A percentile compares a stretch with the other conserved stretches of the same genome.
Conservation (phyloP, 2,888 invertebrate species). For the Drosophila quasianomalipes region DNA sequence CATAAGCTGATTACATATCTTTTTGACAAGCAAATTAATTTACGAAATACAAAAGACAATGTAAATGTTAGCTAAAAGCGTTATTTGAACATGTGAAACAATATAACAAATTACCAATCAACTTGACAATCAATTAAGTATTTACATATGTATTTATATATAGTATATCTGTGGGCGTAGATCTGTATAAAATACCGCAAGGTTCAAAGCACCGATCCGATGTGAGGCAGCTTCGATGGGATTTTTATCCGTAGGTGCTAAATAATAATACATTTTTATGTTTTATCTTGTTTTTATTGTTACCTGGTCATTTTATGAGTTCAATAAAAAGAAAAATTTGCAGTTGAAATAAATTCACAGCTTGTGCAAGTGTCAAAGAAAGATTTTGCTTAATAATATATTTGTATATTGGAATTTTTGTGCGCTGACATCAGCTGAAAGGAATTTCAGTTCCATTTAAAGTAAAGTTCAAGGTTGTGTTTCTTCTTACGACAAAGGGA, state of each 20-base stretch:
- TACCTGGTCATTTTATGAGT: constrained; percentile 38
- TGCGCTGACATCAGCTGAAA: constrained; percentile 50
- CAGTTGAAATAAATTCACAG: constrained; percentile 62
- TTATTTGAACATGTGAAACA: constrained; percentile 50
- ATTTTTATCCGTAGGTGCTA: constrained; percentile 57
- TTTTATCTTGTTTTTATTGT: constrained; percentile 31
- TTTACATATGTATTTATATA: constrained; percentile 2
- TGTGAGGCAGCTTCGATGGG: constrained; percentile 14
- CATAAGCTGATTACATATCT: constrained; percentile 59
- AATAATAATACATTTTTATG: constrained; percentile 54
- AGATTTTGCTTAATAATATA: constrained; percentile 9
- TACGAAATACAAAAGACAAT: constrained; percentile 41
- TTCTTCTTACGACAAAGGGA: constrained; percentile 11
- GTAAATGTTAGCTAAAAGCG: constrained; percentile 43
- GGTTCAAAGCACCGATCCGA: constrained; percentile 48
- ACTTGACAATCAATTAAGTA: constrained; percentile 55
- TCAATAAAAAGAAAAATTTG: constrained; percentile 50
- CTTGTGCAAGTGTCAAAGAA: constrained; percentile 54
- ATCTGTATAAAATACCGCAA: constrained; percentile 23
- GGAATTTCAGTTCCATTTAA: constrained; percentile 53
- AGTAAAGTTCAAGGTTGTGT: constrained; percentile 48
- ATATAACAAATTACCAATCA: constrained; percentile 66
- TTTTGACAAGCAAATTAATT: constrained; percentile 62
- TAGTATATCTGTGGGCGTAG: constrained; percentile 30
- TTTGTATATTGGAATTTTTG: constrained; percentile 1